Percentiles rank a stretch among this genome's conserved stretches.
These are phyloP conservation scores for Apotomis betuletana DNA, from an alignment of 2,888 invertebrate species.

Conservation along the genomic window DNA sequence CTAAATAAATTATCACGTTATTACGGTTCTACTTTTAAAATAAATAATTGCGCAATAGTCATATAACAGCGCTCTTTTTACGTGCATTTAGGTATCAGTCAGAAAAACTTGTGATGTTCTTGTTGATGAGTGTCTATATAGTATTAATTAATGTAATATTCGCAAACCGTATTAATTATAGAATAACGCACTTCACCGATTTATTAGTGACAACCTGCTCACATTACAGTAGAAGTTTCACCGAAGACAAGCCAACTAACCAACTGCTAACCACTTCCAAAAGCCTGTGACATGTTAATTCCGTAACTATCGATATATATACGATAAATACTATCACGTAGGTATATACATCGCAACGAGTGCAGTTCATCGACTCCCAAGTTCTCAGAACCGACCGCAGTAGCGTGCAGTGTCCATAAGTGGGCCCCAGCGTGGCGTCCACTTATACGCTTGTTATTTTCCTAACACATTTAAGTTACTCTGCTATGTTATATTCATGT, in stretches of 20 bases:
- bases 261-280: neutral
- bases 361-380: slow-evolving; percentile 60
- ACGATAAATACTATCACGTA: neutral
- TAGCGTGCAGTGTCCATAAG: slow-evolving; percentile 65
- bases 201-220: too few relatives aligned
- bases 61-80: too few relatives aligned
- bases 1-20: too few relatives aligned
- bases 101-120: too few relatives aligned
- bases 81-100: too few relatives aligned
- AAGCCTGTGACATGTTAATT: slow-evolving; percentile 17
- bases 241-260: neutral
- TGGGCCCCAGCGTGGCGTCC: slow-evolving; percentile 57
- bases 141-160: too few relatives aligned
- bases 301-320: slow-evolving; percentile 25
- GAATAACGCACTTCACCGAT: too few relatives aligned
- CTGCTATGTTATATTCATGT: slow-evolving; percentile 24
- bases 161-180: too few relatives aligned
- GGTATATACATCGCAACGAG: neutral
- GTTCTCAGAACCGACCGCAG: slow-evolving; percentile 64
- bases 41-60: too few relatives aligned
- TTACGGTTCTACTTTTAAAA: too few relatives aligned
- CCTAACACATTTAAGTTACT: slow-evolving; percentile 44
- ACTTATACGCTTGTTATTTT: slow-evolving; percentile 54
- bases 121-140: too few relatives aligned
- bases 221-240: neutral